These are phyloP conservation scores for Petrolisthes manimaculis DNA, from an alignment of 2,888 invertebrate genomes.

Conservation along the genomic window DNA sequence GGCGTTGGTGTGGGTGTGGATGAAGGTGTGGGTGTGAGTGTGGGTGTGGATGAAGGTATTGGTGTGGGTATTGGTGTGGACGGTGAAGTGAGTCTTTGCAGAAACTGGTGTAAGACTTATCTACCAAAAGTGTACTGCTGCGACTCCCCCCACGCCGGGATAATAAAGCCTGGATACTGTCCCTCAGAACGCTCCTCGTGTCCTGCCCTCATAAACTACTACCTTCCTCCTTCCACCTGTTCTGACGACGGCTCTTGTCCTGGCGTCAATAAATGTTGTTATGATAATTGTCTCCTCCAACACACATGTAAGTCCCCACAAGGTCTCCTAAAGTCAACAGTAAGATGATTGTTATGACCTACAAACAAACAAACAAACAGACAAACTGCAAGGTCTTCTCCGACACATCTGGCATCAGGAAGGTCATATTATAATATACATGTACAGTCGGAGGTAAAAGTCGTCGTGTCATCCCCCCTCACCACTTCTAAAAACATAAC, in stretches of 20 bases:
- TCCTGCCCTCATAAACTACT: constrained; percentile 23
- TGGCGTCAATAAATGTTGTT: constrained; percentile 57
- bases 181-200: constrained; percentile 52
- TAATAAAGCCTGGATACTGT: constrained; percentile 48
- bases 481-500: too few species aligned
- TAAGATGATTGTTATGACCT: neutral
- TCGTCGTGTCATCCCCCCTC: too few species aligned
- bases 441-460: too few species aligned
- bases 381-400: too few species aligned
- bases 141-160: constrained; percentile 23
- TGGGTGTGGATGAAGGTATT: neutral
- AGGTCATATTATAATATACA: too few species aligned
- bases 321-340: neutral
- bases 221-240: constrained; percentile 24
- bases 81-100: neutral
- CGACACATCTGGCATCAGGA: too few species aligned
- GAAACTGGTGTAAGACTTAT: constrained; percentile 56
- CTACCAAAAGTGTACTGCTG: constrained; percentile 53
- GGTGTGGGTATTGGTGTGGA: neutral
- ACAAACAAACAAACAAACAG: too few species aligned
- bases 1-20: neutral
- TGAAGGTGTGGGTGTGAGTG: neutral
- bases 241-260: constrained; percentile 47
- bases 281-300: constrained; percentile 49
- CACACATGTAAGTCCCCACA: constrained; percentile 48